Conservation (phyloP, 2,797 vertebrate genomes). For the Enteromius afrohamiltoni region DNA sequence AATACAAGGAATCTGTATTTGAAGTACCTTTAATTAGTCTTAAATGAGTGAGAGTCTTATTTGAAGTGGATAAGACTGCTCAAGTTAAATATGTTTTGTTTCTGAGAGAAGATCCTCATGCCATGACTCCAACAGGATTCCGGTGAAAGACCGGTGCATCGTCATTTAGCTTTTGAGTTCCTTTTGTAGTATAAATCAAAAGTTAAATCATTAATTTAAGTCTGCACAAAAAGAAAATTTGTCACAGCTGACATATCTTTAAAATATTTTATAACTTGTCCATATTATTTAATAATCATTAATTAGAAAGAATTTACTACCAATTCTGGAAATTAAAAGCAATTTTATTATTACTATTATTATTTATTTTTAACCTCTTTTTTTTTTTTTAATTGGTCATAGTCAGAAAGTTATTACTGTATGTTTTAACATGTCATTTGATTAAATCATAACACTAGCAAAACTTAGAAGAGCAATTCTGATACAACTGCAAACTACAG, state of each 20-base stretch:
- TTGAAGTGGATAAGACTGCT: background rate
- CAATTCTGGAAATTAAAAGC: background rate
- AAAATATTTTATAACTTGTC: background rate
- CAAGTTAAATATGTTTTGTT: background rate
- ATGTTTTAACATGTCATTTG: background rate
- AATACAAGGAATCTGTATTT: background rate
- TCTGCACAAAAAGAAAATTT: background rate
- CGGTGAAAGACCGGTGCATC: background rate
- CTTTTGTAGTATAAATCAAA: background rate
- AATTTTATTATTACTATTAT: background rate
- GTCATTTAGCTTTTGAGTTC: background rate
- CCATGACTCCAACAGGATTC: background rate
- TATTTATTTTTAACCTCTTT: background rate
- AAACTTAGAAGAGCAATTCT: background rate
- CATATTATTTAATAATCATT: too few relatives aligned
- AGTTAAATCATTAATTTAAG: background rate
- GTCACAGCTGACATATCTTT: background rate
- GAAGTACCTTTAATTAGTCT: background rate
- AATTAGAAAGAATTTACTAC: background rate
- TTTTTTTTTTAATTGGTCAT: background rate
- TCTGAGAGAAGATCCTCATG: background rate
- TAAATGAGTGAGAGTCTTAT: background rate
- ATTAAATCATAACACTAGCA: background rate
- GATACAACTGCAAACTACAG: background rate
- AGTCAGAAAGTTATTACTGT: background rate